Evolutionary conservation across 1,140 invertebrate genomes (phyloP).

Genomic region (Calliphora vicina): DNA sequence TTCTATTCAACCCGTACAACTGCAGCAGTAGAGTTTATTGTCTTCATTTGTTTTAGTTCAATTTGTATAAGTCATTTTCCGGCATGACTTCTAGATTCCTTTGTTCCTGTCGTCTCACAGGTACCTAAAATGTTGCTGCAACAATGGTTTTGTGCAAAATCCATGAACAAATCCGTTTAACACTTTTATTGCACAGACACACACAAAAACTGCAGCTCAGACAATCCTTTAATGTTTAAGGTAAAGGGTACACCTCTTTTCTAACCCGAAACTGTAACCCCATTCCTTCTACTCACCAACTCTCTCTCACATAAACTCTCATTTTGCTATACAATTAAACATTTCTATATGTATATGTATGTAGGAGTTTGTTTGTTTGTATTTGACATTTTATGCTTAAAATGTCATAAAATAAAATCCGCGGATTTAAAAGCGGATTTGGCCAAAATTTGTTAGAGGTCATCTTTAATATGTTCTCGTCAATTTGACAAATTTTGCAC

Average conservation of each 20-base stretch:
- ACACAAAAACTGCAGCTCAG: neutral
- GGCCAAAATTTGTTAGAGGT: neutral
- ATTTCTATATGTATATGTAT: neutral
- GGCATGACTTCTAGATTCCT: neutral
- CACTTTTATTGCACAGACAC: neutral
- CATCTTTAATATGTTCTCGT: neutral
- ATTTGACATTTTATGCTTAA: neutral
- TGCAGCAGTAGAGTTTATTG: neutral
- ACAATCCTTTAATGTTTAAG: constrained; percentile 57
- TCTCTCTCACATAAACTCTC: neutral
- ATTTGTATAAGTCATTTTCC: constrained; percentile 30
- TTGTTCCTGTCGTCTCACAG: neutral
- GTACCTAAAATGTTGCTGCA: neutral
- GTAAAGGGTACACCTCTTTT: constrained; percentile 62
- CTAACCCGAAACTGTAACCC: neutral
- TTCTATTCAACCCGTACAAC: neutral
- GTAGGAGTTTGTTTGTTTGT: too few species aligned
- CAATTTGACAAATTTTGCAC: neutral
- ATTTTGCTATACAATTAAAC: neutral
- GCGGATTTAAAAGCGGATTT: neutral
- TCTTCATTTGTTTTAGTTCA: neutral
- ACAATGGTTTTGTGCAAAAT: neutral
- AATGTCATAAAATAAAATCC: neutral
- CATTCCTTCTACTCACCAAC: neutral
- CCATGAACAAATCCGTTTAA: neutral